Percentiles rank a stretch among this genome's conserved stretches.
Evolutionary conservation across 2,888 invertebrate genomes (phyloP).

Genomic region (Aleiodes alternator): DNA sequence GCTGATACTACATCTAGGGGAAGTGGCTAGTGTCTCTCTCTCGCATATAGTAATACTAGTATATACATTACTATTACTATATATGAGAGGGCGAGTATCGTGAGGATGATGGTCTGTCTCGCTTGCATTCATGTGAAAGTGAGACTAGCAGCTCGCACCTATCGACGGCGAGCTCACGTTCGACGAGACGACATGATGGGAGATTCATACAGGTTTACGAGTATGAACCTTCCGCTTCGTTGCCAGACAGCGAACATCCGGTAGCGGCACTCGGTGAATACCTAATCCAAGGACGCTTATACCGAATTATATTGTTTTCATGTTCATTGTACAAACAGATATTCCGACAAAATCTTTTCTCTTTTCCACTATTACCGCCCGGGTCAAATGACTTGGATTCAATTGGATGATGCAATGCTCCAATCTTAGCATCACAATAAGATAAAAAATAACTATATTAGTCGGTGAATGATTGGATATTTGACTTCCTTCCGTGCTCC

Average conservation of each 20-base stretch:
- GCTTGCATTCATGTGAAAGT: constrained; percentile 11
- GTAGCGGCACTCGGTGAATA: constrained; percentile 24
- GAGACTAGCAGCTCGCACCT: constrained; percentile 4
- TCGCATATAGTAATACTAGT: no score
- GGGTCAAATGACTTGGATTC: no score
- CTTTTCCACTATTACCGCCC: not conserved
- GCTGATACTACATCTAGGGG: constrained; percentile 67
- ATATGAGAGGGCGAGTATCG: constrained; percentile 55
- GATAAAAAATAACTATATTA: constrained; percentile 30
- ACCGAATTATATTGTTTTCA: not conserved
- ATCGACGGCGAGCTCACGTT: constrained; percentile 26
- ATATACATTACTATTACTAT: no score
- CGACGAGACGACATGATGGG: constrained; percentile 28
- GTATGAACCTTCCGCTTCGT: constrained; percentile 37
- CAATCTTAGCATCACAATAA: not conserved
- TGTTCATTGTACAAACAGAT: not conserved
- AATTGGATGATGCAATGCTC: not conserved
- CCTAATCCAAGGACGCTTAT: constrained; percentile 23
- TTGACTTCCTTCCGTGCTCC: constrained; percentile 46
- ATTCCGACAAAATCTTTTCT: not conserved
- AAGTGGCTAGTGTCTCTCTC: constrained; percentile 18
- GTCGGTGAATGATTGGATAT: constrained; percentile 22
- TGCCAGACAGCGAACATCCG: constrained; percentile 40
- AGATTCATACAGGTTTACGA: constrained; percentile 33
- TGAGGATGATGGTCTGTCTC: constrained; percentile 33